Conservation (phyloP, 2,113 vertebrate species). For the Callocephalon fimbriatum region DNA sequence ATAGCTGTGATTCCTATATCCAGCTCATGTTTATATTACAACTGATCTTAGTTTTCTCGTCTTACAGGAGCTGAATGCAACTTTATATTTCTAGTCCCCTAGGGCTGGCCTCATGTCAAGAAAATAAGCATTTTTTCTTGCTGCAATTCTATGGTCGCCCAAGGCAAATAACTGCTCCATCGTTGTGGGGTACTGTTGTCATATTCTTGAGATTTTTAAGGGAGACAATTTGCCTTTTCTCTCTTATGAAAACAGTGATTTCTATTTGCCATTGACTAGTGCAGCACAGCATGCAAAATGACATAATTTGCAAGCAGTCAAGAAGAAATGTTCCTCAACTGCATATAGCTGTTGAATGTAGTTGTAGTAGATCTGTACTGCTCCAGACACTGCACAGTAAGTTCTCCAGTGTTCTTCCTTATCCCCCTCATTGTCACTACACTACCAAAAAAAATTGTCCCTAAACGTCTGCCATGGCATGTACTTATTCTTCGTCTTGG, state of each 20-base stretch:
- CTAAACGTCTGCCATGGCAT: not conserved
- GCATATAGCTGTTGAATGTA: not conserved
- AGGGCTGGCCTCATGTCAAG: slow-evolving; percentile 1
- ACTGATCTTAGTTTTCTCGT: not conserved
- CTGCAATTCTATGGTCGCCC: not conserved
- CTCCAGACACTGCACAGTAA: not conserved
- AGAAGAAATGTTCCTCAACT: slow-evolving; percentile 1
- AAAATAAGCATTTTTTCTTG: slow-evolving; percentile 18
- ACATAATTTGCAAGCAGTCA: not conserved
- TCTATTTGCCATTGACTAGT: not conserved
- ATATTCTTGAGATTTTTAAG: slow-evolving; percentile 9
- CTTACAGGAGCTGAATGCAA: not conserved
- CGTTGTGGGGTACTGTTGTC: not conserved
- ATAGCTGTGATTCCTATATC: not conserved
- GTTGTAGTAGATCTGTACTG: not conserved
- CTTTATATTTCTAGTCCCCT: not conserved
- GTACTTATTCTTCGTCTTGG: not conserved
- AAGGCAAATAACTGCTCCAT: not conserved
- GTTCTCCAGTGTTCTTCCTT: not conserved
- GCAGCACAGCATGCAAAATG: not conserved
- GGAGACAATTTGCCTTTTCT: slow-evolving; percentile 14
- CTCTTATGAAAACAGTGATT: not conserved
- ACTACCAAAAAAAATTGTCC: not conserved
- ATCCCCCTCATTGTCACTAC: not conserved
- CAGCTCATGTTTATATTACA: not conserved